Evolutionary conservation across 2,888 invertebrate genomes (phyloP).

Genomic region (Drosophila peninsularis): DNA sequence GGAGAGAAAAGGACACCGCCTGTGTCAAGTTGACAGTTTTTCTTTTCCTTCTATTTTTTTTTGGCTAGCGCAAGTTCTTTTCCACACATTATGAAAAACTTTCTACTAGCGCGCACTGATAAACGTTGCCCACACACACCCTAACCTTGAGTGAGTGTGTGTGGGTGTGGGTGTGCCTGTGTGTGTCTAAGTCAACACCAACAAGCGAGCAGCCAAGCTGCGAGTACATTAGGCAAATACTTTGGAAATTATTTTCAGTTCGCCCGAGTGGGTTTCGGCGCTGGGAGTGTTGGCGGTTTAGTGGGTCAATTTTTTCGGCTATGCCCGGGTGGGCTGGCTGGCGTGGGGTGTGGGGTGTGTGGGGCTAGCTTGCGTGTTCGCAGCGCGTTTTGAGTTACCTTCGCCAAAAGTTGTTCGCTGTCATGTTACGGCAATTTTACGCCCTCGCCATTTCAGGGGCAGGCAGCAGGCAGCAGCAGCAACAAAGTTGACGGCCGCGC

Average conservation of each 20-base stretch:
- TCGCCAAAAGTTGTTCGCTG: conserved; percentile 72
- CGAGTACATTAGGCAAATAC: conserved; percentile 73
- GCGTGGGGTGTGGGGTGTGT: conserved; percentile 4
- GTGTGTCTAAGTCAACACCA: conserved; percentile 64
- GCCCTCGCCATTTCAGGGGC: conserved; percentile 74
- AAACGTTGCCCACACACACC: conserved; percentile 37
- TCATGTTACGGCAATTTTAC: conserved; percentile 79
- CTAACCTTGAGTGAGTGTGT: conserved; percentile 2
- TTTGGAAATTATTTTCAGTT: conserved; percentile 37
- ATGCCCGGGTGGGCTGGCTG: not conserved
- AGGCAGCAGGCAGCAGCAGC: conserved; percentile 17
- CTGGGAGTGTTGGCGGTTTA: conserved; percentile 13
- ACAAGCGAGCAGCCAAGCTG: conserved; percentile 51
- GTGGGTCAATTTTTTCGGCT: conserved; percentile 29
- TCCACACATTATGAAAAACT: conserved; percentile 73
- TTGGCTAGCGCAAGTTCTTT: conserved; percentile 57
- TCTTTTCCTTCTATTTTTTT: conserved; percentile 44
- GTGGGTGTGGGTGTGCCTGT: conserved; percentile 21
- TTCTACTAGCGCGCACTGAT: conserved; percentile 63
- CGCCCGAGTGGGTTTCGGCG: conserved; percentile 23
- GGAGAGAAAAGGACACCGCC: conserved; percentile 42
- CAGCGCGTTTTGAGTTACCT: conserved; percentile 74
- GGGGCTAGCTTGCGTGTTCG: conserved; percentile 60
- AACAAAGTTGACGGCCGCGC: conserved; percentile 39
- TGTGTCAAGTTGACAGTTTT: conserved; percentile 68